Base-by-base conservation (phyloP, 2,113 vertebrate species). In the Syngnathus floridae region DNA sequence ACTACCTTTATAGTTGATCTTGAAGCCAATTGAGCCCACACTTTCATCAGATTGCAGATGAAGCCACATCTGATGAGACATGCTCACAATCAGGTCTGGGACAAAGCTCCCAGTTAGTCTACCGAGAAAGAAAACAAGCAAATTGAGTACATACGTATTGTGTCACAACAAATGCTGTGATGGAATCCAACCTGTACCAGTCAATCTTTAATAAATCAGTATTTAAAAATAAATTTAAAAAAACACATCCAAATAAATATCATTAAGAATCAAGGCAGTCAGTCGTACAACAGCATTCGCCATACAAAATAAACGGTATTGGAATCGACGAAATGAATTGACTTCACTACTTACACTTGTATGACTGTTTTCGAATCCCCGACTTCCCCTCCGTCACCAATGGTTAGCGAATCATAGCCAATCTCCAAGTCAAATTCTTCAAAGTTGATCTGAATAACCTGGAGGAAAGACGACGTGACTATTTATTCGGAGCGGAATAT, bases 391-490 rank as follows among this genome's bases (percentile, higher is more conserved):
- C 94, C 95, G 78, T 99, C 96, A 64, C 96, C 96, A 54, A 97
- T 95, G 12, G 96, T 98, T 41, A 99, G 82, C 0, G 96, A 98
- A 65, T 99, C 96, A 60, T 98, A 99, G 19, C 96, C 96, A 67
- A 96, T 96, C 80, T 99, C 96, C 69, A 99, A 77, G 87, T 99
- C 96, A 69, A 98, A 99, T 89, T 99, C 96, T 86, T 99, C 96
- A 80, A 99, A 99, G 89, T 98, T 98, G 82, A 99, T 98, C 78
- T 99, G 95, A 84, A 99, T 98, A 59, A 99, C 95, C 96, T 99
- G 88, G 0, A 41, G n/a, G 5, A n/a, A 61, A 13, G 26, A 56
- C 13, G 36, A 5, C 12, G 16, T 56, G 14, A 56, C 13, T 56
- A 9, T 35, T 56, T 16, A 22, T 43, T 61, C 26, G 16, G 26